Evolutionary conservation across 1,140 invertebrate species (phyloP).

Genomic region (Trinorchestia longiramus): DNA sequence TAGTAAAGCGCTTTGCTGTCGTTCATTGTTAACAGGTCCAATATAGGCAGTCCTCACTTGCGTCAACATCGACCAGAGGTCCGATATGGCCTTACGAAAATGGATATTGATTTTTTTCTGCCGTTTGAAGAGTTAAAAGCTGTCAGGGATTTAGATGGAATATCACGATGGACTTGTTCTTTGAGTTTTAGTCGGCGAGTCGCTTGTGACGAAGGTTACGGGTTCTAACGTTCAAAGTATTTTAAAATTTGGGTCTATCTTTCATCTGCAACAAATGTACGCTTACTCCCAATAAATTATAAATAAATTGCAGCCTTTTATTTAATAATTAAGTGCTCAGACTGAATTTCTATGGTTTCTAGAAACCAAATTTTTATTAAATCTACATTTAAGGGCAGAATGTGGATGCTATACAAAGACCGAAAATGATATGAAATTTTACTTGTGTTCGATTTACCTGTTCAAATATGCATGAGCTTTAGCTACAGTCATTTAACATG

Average conservation of each 20-base stretch:
- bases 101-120: constrained; percentile 2
- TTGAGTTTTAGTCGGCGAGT: not conserved
- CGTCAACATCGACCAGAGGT: not conserved
- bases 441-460: too few species aligned
- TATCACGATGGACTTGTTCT: not conserved
- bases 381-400: too few species aligned
- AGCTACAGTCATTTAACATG: too few species aligned
- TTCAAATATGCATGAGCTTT: too few species aligned
- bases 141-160: not conserved
- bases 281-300: too few species aligned
- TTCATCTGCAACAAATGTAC: not conserved
- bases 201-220: not conserved
- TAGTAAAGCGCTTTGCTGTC: not conserved
- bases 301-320: not conserved
- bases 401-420: too few species aligned
- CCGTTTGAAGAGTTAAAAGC: not conserved
- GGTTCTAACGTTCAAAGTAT: not conserved
- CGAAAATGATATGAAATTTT: too few species aligned
- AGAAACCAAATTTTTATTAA: too few species aligned
- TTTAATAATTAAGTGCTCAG: too few species aligned
- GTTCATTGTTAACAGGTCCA: not conserved
- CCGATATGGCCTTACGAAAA: not conserved
- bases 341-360: too few species aligned
- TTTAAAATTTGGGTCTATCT: not conserved
- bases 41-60: not conserved